Conservation (phyloP, 1,140 invertebrate genomes). For the Caenorhabditis latens region DNA sequence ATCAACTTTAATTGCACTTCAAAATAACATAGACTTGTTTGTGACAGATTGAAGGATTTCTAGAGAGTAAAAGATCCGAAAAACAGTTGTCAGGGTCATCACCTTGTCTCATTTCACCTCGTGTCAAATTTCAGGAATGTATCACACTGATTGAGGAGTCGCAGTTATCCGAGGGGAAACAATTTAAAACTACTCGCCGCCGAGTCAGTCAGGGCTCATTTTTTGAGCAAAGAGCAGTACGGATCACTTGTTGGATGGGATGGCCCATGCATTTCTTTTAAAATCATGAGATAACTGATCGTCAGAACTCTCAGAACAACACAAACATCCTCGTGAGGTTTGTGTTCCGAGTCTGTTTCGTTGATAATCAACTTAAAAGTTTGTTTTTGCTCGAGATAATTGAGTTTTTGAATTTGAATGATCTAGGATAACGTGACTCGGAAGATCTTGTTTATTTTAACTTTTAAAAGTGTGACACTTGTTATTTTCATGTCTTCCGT, state of each 20-base stretch:
- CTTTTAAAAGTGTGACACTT: not conserved
- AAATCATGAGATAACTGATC: constrained; percentile 40
- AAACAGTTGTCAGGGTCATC: constrained; percentile 49
- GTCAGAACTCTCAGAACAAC: not conserved
- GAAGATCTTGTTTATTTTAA: not conserved
- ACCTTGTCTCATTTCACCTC: constrained; percentile 48
- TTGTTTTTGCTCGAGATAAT: not conserved
- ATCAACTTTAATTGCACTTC: constrained; percentile 53
- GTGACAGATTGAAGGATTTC: not conserved
- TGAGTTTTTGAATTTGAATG: not conserved
- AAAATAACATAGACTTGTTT: constrained; percentile 45
- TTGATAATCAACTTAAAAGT: not conserved
- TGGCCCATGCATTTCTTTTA: constrained; percentile 1
- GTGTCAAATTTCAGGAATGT: constrained; percentile 46
- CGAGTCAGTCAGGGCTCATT: constrained; percentile 24
- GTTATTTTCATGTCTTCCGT: not conserved
- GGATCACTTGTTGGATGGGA: not conserved
- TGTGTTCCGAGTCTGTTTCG: constrained; percentile 2
- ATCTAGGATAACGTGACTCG: not conserved
- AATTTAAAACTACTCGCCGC: not conserved
- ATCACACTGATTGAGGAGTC: constrained; percentile 22
- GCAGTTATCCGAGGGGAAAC: not conserved
- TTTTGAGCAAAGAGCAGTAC: constrained; percentile 49
- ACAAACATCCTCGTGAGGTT: constrained; percentile 3
- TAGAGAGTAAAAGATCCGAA: not conserved